A percentile compares a stretch with the other conserved stretches of the same genome.
Evolutionary conservation across 2,113 vertebrate species (phyloP).

Genomic region (Oostethus manadensis): DNA sequence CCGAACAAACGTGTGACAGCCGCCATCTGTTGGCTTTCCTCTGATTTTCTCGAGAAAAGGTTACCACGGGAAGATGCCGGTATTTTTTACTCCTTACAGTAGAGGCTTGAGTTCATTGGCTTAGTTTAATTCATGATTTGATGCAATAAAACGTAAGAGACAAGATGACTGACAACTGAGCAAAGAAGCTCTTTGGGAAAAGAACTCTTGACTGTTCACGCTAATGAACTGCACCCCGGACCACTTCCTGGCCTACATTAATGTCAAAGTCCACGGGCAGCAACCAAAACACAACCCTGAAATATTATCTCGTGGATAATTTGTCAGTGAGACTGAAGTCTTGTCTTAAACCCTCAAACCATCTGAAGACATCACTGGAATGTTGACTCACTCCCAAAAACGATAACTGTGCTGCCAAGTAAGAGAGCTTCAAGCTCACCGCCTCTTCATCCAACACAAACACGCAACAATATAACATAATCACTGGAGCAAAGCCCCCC

Average conservation of each 20-base stretch:
- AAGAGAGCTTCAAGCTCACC: constrained; percentile 40
- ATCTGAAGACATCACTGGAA: constrained; percentile 46
- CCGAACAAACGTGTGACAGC: constrained; percentile 39
- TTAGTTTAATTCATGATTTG: no score
- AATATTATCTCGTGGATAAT: constrained; percentile 33
- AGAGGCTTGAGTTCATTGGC: no score
- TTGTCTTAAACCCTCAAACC: constrained; percentile 4
- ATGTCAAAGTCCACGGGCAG: neutral
- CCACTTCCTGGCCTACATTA: no score
- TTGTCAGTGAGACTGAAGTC: neutral
- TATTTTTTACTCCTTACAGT: no score
- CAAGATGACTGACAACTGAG: no score
- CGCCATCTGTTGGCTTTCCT: constrained; percentile 37
- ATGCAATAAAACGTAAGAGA: no score
- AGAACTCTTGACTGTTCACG: no score
- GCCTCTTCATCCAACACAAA: constrained; percentile 52
- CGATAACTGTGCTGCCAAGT: constrained; percentile 54
- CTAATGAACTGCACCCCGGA: no score
- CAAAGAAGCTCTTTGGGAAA: no score
- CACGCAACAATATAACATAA: constrained; percentile 51
- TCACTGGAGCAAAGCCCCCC: constrained; percentile 19
- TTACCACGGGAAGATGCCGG: constrained; percentile 5
- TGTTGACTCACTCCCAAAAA: constrained; percentile 53
- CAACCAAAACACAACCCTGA: constrained; percentile 24
- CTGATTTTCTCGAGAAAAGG: constrained; percentile 21